phyloP scores from a whole-genome alignment of 2,113 vertebrate species.

The Larimichthys polyactis region DNA sequence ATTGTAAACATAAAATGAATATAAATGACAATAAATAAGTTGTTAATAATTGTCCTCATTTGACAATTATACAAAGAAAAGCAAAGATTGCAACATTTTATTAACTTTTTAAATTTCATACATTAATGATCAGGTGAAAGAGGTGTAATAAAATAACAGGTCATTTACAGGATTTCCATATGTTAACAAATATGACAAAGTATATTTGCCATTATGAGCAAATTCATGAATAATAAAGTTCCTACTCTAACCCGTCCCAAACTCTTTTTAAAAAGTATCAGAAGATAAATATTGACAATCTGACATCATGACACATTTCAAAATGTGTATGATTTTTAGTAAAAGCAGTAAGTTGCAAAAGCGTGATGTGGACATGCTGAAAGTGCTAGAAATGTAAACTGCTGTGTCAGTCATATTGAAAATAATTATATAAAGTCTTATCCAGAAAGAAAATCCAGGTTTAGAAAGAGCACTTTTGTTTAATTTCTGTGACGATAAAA shows the following conservation, averaged over 20 bases:
- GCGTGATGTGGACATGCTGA: neutral
- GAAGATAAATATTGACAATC: neutral
- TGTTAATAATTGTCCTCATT: neutral
- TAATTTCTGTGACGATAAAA: neutral
- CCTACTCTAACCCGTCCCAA: neutral
- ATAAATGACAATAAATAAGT: neutral
- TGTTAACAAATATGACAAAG: neutral
- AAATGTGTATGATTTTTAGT: neutral
- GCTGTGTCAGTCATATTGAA: neutral
- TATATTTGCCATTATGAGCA: neutral
- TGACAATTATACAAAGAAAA: neutral
- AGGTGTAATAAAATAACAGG: neutral
- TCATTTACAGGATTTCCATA: neutral
- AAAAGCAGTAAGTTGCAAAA: constrained; percentile 15
- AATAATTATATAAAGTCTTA: neutral
- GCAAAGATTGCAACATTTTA: constrained; percentile 2
- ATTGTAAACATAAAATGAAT: neutral
- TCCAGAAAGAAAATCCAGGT: constrained; percentile 4
- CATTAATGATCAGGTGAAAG: neutral
- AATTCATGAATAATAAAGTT: neutral
- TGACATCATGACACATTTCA: neutral
- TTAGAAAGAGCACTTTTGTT: neutral
- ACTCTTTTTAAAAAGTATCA: neutral
- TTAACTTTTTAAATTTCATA: neutral
- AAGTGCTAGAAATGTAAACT: neutral